phyloP scores from a whole-genome alignment of 37 sponge, comb jelly and placozoan species.

The Chondrilla cf. caribensis region DNA sequence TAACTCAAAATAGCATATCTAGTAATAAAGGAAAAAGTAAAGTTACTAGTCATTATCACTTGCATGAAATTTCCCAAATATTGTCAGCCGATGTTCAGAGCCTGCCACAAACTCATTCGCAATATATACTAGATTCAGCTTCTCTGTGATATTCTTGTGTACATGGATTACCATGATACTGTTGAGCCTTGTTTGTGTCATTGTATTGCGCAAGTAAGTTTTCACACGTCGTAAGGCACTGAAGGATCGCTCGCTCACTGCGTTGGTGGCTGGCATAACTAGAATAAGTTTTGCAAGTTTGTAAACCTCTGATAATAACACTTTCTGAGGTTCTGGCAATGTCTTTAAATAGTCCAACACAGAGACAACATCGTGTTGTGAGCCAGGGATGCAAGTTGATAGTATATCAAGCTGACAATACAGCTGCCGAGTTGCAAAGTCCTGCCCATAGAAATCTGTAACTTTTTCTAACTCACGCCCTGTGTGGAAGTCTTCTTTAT shows the following conservation, averaged over 20 bases:
- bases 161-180: constrained; percentile 28
- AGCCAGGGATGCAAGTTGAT: background rate
- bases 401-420: background rate
- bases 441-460: constrained; percentile 6
- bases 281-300: constrained; percentile 21
- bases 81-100: constrained; percentile 17
- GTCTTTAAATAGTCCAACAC: background rate
- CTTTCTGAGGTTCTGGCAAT: constrained; percentile 7
- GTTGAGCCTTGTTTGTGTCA: constrained; percentile 42
- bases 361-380: background rate
- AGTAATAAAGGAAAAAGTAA: no score
- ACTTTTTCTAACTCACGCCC: constrained; percentile 16
- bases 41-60: background rate
- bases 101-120: constrained; percentile 28
- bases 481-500: background rate
- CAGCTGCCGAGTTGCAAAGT: constrained; percentile 20
- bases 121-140: constrained; percentile 25
- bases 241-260: constrained; percentile 41
- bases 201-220: constrained; percentile 35
- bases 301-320: constrained; percentile 30
- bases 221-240: constrained; percentile 35
- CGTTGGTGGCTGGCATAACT: constrained; percentile 41
- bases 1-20: no score
- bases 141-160: constrained; percentile 29
- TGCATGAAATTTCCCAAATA: constrained; percentile 33